Percentiles rank a stretch among this genome's conserved stretches.
Conservation (phyloP, 1,140 invertebrate genomes). For the Microplitis demolitor region DNA sequence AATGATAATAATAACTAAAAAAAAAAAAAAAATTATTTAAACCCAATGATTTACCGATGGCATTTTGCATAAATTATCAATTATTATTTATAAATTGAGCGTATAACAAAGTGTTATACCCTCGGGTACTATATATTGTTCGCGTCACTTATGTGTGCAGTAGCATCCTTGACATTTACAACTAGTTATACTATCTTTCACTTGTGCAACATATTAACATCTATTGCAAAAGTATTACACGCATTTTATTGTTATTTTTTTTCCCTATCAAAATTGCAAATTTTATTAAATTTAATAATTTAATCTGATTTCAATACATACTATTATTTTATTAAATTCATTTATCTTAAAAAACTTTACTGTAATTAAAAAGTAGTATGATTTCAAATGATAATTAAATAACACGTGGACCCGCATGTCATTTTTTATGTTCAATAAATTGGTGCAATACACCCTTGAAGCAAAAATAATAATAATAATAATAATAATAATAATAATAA, state of each 20-base stretch:
- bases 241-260: constrained; percentile 4
- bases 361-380: neutral
- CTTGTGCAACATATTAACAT: constrained; percentile 46
- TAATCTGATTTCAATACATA: too few relatives aligned
- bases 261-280: neutral
- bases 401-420: constrained; percentile 58
- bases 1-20: neutral
- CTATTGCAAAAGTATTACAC: constrained; percentile 13
- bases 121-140: too few relatives aligned
- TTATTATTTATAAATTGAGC: too few relatives aligned
- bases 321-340: too few relatives aligned
- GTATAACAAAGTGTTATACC: too few relatives aligned
- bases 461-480: too few relatives aligned
- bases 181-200: constrained; percentile 45
- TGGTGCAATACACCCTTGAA: constrained; percentile 12
- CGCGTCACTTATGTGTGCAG: constrained; percentile 11
- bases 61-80: too few relatives aligned
- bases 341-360: too few relatives aligned
- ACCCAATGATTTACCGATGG: too few relatives aligned
- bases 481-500: too few relatives aligned
- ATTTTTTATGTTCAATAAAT: constrained; percentile 34
- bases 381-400: constrained; percentile 13
- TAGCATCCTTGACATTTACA: constrained; percentile 58
- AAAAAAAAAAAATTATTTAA: neutral
- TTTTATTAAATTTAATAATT: neutral